These are phyloP conservation scores for Seriola quinqueradiata DNA, from an alignment of 2,113 vertebrate genomes.

Conservation along the genomic window DNA sequence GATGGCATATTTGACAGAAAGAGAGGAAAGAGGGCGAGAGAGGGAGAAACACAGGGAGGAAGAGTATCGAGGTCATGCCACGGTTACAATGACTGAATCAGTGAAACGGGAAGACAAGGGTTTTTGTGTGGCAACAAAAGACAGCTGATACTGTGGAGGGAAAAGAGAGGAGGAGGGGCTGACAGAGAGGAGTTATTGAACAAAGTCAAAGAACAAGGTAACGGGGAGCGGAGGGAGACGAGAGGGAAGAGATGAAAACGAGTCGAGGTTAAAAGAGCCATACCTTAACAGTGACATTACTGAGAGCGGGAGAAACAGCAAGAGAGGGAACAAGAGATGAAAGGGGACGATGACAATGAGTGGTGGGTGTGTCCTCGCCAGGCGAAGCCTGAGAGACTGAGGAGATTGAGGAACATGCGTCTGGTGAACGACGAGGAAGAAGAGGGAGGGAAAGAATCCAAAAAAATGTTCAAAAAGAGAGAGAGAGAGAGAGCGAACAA, in stretches of 20 bases:
- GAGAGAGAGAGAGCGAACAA: neutral
- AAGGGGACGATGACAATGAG: neutral
- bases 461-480: neutral
- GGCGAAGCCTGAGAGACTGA: neutral
- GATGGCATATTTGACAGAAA: constrained; percentile 5
- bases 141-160: neutral
- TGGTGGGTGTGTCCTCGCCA: neutral
- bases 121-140: constrained; percentile 9
- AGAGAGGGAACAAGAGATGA: neutral
- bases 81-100: constrained; percentile 5
- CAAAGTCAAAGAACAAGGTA: constrained; percentile 27
- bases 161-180: neutral
- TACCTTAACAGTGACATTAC: constrained; percentile 26
- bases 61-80: constrained; percentile 15
- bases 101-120: constrained; percentile 2
- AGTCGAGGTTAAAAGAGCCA: constrained; percentile 32
- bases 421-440: neutral
- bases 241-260: constrained; percentile 31
- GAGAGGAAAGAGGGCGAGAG: neutral
- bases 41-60: neutral
- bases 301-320: constrained; percentile 1
- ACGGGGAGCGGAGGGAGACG: constrained; percentile 8
- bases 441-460: neutral
- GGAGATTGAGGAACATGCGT: neutral
- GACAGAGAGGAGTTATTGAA: constrained; percentile 15